phyloP scores from a whole-genome alignment of 2,888 invertebrate genomes.

The Folsomia candida region DNA sequence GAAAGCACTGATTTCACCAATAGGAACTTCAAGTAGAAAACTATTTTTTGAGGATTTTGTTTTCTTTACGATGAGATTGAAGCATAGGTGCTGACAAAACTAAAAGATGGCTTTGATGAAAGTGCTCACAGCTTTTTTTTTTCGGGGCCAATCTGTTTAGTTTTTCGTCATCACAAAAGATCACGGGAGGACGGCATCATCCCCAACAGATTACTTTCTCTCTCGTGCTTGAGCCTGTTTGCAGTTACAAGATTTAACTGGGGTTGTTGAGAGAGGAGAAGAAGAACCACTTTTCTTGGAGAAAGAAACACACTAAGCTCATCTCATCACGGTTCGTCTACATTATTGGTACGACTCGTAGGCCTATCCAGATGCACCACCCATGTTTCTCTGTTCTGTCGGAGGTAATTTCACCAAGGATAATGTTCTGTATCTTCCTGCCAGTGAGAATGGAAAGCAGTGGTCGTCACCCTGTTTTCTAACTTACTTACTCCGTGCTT shows the following conservation, averaged over 20 bases:
- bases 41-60: not conserved
- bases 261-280: too few relatives aligned
- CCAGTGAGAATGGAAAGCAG: not conserved
- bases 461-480: not conserved
- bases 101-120: not conserved
- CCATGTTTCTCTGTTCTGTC: not conserved
- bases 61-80: not conserved
- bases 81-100: not conserved
- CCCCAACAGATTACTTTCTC: not conserved
- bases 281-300: not conserved
- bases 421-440: not conserved
- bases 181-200: not conserved
- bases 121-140: not conserved
- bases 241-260: not conserved
- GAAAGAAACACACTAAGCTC: not conserved
- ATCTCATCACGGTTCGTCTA: not conserved
- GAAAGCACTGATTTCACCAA: not conserved
- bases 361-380: not conserved
- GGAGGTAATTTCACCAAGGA: not conserved
- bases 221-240: not conserved
- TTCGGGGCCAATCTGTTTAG: not conserved
- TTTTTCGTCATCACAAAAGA: not conserved
- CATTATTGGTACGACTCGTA: not conserved
- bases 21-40: too few relatives aligned
- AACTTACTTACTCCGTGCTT: not conserved